Conservation (phyloP, 2,888 invertebrate species). For the Heterodera filipjevi region DNA sequence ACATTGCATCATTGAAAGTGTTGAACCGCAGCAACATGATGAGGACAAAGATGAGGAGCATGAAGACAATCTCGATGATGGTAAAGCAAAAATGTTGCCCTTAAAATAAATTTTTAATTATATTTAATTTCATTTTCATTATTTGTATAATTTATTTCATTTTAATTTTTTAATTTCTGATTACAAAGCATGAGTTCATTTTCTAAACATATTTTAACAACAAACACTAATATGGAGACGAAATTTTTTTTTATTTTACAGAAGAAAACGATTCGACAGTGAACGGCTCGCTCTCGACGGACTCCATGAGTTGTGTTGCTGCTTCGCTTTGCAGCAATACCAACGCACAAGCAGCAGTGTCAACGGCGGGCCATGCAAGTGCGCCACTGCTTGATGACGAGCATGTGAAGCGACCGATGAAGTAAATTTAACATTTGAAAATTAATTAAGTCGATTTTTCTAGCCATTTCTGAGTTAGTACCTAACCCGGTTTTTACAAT, state of each 20-base stretch:
- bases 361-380: slow-evolving; percentile 32
- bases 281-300: not conserved
- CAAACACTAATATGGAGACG: no score
- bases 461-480: no score
- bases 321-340: not conserved
- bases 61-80: not conserved
- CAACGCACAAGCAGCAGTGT: not conserved
- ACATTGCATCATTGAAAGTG: not conserved
- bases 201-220: no score
- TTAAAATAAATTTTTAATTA: not conserved
- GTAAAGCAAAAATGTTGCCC: not conserved
- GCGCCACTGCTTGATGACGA: slow-evolving; percentile 54
- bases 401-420: slow-evolving; percentile 64
- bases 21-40: not conserved
- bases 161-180: not conserved
- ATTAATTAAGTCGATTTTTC: not conserved
- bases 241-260: no score
- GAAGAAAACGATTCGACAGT: no score
- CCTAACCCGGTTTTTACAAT: no score
- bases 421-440: slow-evolving; percentile 33
- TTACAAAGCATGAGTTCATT: no score
- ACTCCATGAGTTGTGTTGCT: not conserved
- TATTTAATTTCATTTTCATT: not conserved
- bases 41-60: not conserved
- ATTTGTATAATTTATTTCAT: no score